These are phyloP conservation scores for Athene noctua DNA, from an alignment of 2,113 vertebrate genomes.

Conservation along the genomic window DNA sequence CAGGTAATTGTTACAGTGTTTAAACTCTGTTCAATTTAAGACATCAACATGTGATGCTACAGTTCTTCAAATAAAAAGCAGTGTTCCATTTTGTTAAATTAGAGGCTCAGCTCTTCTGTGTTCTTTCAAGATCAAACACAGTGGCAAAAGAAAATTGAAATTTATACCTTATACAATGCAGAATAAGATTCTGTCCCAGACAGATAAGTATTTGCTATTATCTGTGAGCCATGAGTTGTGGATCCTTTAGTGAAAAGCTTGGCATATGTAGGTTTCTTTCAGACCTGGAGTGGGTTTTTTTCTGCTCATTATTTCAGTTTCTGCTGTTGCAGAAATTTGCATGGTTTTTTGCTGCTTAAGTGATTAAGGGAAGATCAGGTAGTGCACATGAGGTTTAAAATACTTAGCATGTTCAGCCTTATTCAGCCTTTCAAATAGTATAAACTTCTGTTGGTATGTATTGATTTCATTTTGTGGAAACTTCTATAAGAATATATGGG, in stretches of 20 bases:
- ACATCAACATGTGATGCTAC: background rate
- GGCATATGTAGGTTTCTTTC: background rate
- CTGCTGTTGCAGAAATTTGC: background rate
- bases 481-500: background rate
- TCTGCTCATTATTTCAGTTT: background rate
- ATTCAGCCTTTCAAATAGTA: background rate
- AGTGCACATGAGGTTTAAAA: background rate
- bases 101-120: background rate
- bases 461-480: background rate
- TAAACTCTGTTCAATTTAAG: background rate
- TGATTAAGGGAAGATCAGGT: background rate
- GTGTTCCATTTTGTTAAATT: background rate
- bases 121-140: background rate
- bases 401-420: background rate
- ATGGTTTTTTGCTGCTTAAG: background rate
- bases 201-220: background rate
- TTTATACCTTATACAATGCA: background rate
- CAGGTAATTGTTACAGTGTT: conserved; percentile 79
- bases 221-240: background rate
- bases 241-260: background rate
- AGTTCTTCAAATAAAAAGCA: background rate
- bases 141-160: background rate
- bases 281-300: background rate
- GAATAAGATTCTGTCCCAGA: background rate
- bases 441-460: background rate